Percentiles rank a stretch among this genome's conserved stretches.
phyloP scores from a whole-genome alignment of 2,113 vertebrate genomes.

The Lathamus discolor region DNA sequence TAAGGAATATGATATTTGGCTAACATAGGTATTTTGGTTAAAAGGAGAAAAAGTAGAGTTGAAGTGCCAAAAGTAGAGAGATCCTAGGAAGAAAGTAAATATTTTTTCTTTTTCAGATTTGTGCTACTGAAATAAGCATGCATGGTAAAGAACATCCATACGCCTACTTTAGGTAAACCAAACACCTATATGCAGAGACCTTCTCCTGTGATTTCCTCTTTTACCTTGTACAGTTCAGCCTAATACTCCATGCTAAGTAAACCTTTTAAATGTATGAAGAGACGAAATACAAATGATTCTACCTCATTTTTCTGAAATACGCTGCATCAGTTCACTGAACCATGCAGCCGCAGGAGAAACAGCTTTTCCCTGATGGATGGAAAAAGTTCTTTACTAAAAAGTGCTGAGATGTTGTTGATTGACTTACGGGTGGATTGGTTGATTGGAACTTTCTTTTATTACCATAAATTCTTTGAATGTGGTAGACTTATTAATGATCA shows the following conservation, averaged over 20 bases:
- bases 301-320: not conserved
- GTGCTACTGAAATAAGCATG: not conserved
- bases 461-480: not conserved
- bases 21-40: not conserved
- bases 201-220: not conserved
- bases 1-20: not conserved
- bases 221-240: not conserved
- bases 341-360: not conserved
- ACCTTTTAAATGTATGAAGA: not conserved
- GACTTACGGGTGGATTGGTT: not conserved
- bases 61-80: not conserved
- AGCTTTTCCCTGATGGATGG: not conserved
- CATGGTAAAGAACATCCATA: not conserved
- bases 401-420: not conserved
- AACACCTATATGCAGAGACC: not conserved
- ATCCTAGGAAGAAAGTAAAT: not conserved
- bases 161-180: not conserved
- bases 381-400: not conserved
- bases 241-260: not conserved
- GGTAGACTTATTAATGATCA: not conserved
- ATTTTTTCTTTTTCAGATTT: not conserved
- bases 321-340: not conserved
- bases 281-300: not conserved
- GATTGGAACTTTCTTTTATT: not conserved
- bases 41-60: not conserved